Base-by-base conservation (phyloP, 2,797 vertebrate species). In the Simalia tracyae region DNA sequence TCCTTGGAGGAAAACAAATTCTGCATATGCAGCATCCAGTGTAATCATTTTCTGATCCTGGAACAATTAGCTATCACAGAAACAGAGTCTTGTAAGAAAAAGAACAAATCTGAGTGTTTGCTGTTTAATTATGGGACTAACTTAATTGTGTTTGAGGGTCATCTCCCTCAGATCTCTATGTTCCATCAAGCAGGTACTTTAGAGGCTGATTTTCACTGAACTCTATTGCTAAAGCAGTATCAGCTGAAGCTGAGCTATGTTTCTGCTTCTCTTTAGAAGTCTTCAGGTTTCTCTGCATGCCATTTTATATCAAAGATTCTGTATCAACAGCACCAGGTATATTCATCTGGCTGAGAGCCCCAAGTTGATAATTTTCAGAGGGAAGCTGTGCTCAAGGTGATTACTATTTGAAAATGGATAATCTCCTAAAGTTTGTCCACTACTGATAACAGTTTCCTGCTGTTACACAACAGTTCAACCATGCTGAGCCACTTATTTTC, bases 371-470 rank as follows among this genome's bases (percentile, higher is more conserved):
- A 92, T 89, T 92, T 92, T 66, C 7, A 19, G 59, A 64, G 84
- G 63, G 42, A 60, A 59, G 59, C 81, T 26, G 24, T 19, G 31
- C 50, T 88, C 72, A 61, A 87, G 92, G 66, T 92, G 89, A 87
- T 92, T 90, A 63, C 46, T 92, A 54, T 76, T 84, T 84, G 68
- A 92, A 92, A 84, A 59, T 31, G 54, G 59, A 60, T 86, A 88
- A 88, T 66, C 89, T 84, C 92, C 50, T 59, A 86, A 90, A 86
- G 60, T n/a, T 86, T 59, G 89, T 92, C 89, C 92, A 90, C 61
- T 88, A 57, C 66, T 87, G 92, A 92, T 92, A 92, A 56, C 60
- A 31, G 85, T 31, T 61, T 92, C 92, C 26, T 84, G 60, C 89
- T 90, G 31, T 50, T 57, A 3, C 26, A 57, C 72, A 92, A 46